Percentiles rank a stretch among this genome's conserved stretches.
Conservation (phyloP, 2,888 invertebrate species). For the Pammene fasciana region DNA sequence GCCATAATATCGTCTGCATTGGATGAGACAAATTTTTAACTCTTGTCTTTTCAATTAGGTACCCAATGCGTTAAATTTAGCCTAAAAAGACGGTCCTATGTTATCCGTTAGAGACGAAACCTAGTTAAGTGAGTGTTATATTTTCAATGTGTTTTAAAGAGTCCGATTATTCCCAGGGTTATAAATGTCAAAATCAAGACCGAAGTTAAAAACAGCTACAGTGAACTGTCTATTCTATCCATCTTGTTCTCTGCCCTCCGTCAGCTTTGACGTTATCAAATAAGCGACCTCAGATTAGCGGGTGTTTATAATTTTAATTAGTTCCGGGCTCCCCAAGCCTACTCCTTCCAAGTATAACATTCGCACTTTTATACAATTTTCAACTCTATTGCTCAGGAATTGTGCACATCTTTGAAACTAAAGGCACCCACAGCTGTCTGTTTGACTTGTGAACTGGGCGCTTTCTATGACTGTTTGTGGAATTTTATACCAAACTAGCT, state of each 20-base stretch:
- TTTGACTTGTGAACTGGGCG: too few relatives aligned
- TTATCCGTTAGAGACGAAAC: too few relatives aligned
- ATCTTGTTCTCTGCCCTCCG: conserved; percentile 35
- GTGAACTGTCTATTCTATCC: not conserved
- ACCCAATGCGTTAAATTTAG: too few relatives aligned
- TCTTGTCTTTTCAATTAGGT: too few relatives aligned
- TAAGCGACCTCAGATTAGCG: conserved; percentile 53
- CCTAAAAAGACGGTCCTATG: too few relatives aligned
- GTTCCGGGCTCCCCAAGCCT: conserved; percentile 42
- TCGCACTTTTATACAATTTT: not conserved
- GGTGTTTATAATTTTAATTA: conserved; percentile 63
- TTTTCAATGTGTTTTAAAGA: too few relatives aligned
- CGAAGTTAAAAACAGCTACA: not conserved
- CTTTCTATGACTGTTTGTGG: too few relatives aligned
- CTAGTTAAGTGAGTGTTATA: too few relatives aligned
- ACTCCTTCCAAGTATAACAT: not conserved
- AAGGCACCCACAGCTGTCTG: too few relatives aligned
- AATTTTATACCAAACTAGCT: too few relatives aligned
- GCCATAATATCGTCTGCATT: too few relatives aligned
- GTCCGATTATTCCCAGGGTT: not conserved
- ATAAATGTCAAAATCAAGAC: not conserved
- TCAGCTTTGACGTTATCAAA: conserved; percentile 50
- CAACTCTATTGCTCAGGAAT: conserved; percentile 1
- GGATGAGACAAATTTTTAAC: too few relatives aligned
- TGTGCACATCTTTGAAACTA: conserved; percentile 7